Evolutionary conservation across 1,140 invertebrate genomes (phyloP).

Genomic region (Apis cerana): DNA sequence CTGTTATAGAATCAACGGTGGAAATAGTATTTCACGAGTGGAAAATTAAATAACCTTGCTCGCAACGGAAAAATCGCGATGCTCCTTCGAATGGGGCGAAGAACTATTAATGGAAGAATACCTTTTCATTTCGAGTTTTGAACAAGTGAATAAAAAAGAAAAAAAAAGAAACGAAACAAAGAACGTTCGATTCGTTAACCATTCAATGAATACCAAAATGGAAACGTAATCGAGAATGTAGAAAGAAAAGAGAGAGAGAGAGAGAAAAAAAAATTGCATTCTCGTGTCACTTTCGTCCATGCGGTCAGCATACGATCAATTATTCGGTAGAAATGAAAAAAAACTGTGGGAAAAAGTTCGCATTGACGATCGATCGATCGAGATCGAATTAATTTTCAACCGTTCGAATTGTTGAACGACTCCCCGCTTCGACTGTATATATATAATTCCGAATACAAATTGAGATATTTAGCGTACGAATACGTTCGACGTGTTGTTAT

Average conservation of each 20-base stretch:
- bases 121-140: not conserved
- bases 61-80: not conserved
- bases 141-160: rapidly evolving
- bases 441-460: constrained; percentile 47
- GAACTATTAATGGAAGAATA: not conserved
- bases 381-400: not conserved
- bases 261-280: not conserved
- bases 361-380: not conserved
- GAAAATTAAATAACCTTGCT: not conserved
- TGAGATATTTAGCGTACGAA: constrained; percentile 42
- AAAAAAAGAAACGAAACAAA: not conserved
- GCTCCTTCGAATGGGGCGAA: not conserved
- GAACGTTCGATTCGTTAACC: not conserved
- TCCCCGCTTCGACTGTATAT: not conserved
- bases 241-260: not conserved
- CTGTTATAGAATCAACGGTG: not conserved
- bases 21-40: not conserved
- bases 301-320: not conserved
- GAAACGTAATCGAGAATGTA: not conserved
- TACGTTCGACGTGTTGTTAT: not conserved
- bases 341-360: not conserved
- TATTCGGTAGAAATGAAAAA: not conserved
- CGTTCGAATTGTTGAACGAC: not conserved
- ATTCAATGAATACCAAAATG: not conserved
- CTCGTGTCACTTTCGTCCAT: not conserved